Evolutionary conservation across 2,113 vertebrate genomes (phyloP).

Genomic region (Planiliza haematocheilus): DNA sequence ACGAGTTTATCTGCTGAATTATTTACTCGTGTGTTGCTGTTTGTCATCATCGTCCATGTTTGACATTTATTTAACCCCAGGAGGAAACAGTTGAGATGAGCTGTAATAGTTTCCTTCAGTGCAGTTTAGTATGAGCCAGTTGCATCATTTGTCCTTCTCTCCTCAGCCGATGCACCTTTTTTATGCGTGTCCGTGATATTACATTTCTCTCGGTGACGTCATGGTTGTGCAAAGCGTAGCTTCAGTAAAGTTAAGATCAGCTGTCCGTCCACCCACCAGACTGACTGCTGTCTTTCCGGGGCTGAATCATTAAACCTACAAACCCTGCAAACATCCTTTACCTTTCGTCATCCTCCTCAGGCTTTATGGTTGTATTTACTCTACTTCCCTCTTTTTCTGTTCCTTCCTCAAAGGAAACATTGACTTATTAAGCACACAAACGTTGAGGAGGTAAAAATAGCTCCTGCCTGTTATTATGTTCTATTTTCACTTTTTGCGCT

Average conservation of each 20-base stretch:
- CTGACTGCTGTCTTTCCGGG: not conserved
- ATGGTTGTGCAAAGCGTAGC: not conserved
- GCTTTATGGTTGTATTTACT: not conserved
- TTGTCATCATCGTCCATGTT: too few relatives aligned
- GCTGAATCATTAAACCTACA: conserved; percentile 2
- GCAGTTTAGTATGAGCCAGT: too few relatives aligned
- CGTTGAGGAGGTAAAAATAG: conserved; percentile 50
- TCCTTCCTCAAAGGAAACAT: conserved; percentile 23
- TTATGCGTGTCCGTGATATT: too few relatives aligned
- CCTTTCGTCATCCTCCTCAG: not conserved
- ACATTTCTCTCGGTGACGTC: too few relatives aligned
- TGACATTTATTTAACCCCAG: too few relatives aligned
- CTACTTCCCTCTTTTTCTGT: not conserved
- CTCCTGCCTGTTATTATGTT: not conserved
- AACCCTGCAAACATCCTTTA: conserved; percentile 7
- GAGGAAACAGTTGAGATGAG: too few relatives aligned
- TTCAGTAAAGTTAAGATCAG: not conserved
- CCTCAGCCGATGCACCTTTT: too few relatives aligned
- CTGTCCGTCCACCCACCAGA: not conserved
- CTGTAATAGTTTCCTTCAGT: too few relatives aligned
- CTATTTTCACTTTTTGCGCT: too few relatives aligned
- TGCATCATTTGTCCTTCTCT: too few relatives aligned
- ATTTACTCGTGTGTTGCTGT: too few relatives aligned
- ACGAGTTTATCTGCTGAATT: too few relatives aligned
- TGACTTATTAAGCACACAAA: not conserved